Conservation (phyloP, 2,888 invertebrate genomes). For the Eurytoma californica region DNA sequence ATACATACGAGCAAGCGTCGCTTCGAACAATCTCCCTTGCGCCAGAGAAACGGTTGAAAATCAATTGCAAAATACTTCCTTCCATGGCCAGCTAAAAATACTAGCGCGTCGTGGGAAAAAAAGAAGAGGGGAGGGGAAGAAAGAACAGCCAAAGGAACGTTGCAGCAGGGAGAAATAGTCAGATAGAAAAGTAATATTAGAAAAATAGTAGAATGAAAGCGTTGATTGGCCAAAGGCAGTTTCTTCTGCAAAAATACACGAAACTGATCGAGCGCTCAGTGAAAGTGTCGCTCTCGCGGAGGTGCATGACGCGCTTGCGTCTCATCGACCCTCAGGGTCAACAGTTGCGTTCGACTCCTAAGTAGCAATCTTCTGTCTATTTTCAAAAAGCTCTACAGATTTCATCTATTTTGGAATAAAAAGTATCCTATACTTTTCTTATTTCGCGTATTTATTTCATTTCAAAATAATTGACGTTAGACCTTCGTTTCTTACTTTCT, state of each 20-base stretch:
- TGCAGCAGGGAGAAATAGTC: background rate
- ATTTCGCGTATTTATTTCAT: too few species aligned
- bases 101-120: background rate
- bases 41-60: background rate
- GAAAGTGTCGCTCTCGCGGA: constrained; percentile 35
- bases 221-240: background rate
- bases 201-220: background rate
- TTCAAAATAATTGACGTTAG: too few species aligned
- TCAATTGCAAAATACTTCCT: constrained; percentile 26
- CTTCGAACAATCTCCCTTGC: background rate
- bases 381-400: too few species aligned
- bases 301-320: background rate
- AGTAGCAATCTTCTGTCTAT: background rate
- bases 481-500: too few species aligned
- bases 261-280: constrained; percentile 7
- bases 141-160: background rate
- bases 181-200: too few species aligned
- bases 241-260: constrained; percentile 25
- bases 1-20: background rate
- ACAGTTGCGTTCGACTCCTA: background rate
- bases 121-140: background rate
- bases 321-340: background rate
- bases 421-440: too few species aligned
- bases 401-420: too few species aligned
- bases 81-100: constrained; percentile 8